A percentile compares a stretch with the other conserved stretches of the same genome.
phyloP scores from a whole-genome alignment of 2,797 vertebrate genomes.

The Nothura maculosa region DNA sequence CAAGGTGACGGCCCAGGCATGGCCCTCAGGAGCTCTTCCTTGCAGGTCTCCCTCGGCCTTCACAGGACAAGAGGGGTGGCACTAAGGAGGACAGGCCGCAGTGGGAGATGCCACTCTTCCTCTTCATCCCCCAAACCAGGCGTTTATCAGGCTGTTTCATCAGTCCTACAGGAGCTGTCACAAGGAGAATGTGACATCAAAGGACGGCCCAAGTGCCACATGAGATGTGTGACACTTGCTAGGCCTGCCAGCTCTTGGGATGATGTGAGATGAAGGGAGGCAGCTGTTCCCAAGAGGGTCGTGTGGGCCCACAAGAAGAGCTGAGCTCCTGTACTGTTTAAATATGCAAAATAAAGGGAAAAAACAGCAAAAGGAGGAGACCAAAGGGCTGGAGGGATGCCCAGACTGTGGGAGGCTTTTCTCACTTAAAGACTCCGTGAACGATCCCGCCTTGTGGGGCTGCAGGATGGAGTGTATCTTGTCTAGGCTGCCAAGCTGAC shows the following conservation, averaged over 20 bases:
- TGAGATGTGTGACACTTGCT: neutral
- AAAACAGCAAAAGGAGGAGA: neutral
- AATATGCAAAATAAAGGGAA: neutral
- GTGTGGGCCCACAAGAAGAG: neutral
- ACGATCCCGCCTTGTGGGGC: neutral
- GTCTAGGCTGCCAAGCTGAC: neutral
- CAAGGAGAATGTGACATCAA: slow-evolving; percentile 17
- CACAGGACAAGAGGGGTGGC: neutral
- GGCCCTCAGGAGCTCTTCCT: neutral
- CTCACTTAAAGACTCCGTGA: neutral
- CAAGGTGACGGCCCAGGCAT: too few relatives aligned
- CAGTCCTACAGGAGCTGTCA: neutral
- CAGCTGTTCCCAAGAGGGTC: neutral
- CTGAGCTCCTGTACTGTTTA: accelerated
- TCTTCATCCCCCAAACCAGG: accelerated
- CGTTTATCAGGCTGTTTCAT: neutral
- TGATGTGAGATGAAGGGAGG: slow-evolving; percentile 51
- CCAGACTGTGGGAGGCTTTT: neutral
- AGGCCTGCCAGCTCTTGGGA: neutral
- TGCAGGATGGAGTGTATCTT: neutral
- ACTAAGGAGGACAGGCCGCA: neutral
- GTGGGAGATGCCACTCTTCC: accelerated
- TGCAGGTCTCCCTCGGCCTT: neutral
- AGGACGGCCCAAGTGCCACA: slow-evolving; percentile 1
- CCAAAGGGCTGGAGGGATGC: slow-evolving; percentile 23